These are phyloP conservation scores for Mirza zaza DNA, from an alignment of 2,113 vertebrate genomes.

Conservation along the genomic window DNA sequence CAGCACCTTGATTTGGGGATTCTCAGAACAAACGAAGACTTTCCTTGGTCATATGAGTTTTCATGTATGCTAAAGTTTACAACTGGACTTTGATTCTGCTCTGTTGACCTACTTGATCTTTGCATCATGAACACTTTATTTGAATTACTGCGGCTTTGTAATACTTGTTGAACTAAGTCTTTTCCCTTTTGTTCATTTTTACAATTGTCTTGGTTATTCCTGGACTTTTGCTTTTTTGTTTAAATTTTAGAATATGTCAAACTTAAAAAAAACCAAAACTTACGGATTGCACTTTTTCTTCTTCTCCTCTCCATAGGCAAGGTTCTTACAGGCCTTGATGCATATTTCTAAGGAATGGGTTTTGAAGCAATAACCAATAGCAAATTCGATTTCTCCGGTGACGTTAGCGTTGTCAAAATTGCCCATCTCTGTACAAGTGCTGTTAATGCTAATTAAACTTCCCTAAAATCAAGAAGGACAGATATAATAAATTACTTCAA, in stretches of 20 bases:
- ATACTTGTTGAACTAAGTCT: background rate
- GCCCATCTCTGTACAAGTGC: constrained; percentile 86
- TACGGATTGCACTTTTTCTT: constrained; percentile 94
- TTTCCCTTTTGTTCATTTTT: background rate
- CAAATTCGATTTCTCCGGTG: constrained; percentile 90
- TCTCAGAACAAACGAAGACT: background rate
- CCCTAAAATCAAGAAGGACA: constrained; percentile 77
- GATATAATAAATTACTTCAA: constrained; percentile 3
- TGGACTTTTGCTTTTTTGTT: background rate
- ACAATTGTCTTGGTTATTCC: background rate
- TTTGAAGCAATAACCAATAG: constrained; percentile 86
- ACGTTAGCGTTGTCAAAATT: constrained; percentile 81
- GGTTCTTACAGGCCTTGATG: constrained; percentile 89
- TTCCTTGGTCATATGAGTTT: background rate
- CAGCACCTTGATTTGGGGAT: background rate
- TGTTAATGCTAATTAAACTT: constrained; percentile 87
- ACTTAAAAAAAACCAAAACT: constrained; percentile 73
- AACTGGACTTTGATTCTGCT: background rate
- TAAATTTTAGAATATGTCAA: background rate
- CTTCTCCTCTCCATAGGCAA: constrained; percentile 87
- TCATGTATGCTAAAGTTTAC: background rate
- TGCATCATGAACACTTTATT: background rate
- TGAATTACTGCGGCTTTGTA: background rate
- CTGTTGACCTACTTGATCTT: too few species aligned
- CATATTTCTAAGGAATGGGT: constrained; percentile 87